These are phyloP conservation scores for Thripadectes ignobilis DNA, from an alignment of 2,797 vertebrate genomes.

Conservation along the genomic window DNA sequence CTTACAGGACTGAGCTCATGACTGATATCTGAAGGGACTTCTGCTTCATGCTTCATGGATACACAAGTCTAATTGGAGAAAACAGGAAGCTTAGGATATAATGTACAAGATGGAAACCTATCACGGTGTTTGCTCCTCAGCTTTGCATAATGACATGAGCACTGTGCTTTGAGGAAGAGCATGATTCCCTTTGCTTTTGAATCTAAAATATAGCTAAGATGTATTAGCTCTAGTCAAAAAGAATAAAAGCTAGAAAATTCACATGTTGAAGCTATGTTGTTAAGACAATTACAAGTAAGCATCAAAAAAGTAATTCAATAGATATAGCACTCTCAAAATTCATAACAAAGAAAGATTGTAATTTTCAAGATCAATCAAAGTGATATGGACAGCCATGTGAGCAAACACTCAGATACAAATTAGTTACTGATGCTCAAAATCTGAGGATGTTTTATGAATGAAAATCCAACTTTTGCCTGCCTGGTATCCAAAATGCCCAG, in stretches of 20 bases:
- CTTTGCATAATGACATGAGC: background rate
- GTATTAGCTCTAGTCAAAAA: background rate
- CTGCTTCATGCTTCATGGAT: background rate
- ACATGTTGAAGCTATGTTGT: background rate
- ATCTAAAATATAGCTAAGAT: background rate
- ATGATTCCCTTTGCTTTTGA: background rate
- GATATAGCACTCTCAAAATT: background rate
- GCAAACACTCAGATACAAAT: background rate
- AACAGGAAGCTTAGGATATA: background rate
- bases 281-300: background rate
- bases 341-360: background rate
- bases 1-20: background rate
- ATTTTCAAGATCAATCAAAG: background rate
- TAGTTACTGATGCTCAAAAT: background rate
- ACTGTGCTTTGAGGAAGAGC: background rate
- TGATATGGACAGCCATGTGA: background rate
- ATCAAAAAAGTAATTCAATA: background rate
- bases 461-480: background rate
- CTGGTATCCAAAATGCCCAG: background rate
- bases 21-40: conserved; percentile 10
- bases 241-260: background rate
- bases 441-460: background rate
- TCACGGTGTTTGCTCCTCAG: background rate
- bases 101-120: background rate
- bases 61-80: background rate